Conservation (phyloP, 2,797 vertebrate species). For the Acropternis orthonyx region DNA sequence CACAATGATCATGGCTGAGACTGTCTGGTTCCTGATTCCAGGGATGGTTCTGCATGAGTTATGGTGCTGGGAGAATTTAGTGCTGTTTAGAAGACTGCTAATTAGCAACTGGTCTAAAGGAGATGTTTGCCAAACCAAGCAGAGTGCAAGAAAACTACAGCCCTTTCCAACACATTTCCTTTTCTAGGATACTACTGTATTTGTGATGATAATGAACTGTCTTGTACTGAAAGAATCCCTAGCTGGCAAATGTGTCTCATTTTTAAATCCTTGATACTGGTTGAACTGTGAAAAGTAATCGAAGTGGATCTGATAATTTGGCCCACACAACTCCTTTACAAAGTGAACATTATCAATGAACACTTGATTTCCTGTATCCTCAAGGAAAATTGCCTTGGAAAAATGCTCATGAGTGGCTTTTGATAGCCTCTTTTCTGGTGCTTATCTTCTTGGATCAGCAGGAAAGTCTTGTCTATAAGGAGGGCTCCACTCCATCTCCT, state of each 20-base stretch:
- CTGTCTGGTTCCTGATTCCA: neutral
- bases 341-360: constrained; percentile 35
- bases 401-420: neutral
- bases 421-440: constrained; percentile 42
- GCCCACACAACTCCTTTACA: neutral
- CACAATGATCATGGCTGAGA: neutral
- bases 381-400: constrained; percentile 32
- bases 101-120: neutral
- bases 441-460: constrained; percentile 38
- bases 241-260: neutral
- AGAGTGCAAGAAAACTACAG: neutral
- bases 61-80: neutral
- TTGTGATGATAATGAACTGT: neutral
- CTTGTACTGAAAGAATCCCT: neutral
- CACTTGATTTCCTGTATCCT: constrained; percentile 46
- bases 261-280: neutral
- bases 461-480: neutral
- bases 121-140: neutral
- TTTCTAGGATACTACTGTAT: neutral
- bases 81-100: neutral
- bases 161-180: neutral
- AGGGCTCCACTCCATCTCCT: neutral
- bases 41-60: neutral
- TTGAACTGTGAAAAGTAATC: neutral
- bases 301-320: constrained; percentile 14